phyloP scores from a whole-genome alignment of 2,888 invertebrate species.

The Cyrtodaria siliqua region DNA sequence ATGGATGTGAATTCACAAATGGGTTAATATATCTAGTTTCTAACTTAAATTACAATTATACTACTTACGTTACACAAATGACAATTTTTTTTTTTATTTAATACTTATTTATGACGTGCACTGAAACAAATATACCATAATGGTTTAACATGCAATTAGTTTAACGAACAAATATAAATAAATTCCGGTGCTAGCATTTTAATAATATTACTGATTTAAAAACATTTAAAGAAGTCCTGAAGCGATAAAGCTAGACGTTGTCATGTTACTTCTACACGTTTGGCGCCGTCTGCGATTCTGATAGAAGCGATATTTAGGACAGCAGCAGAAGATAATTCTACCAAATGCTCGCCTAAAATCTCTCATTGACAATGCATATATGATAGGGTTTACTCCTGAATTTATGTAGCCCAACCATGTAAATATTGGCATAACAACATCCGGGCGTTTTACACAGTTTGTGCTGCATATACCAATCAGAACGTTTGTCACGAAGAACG shows the following conservation, averaged over 20 bases:
- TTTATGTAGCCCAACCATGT: slow-evolving; percentile 86
- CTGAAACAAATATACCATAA: too few species aligned
- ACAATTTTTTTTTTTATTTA: too few species aligned
- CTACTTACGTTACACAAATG: too few species aligned
- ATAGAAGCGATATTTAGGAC: slow-evolving; percentile 76
- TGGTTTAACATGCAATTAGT: too few species aligned
- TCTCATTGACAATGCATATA: slow-evolving; percentile 99
- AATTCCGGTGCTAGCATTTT: too few species aligned
- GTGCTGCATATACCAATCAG: slow-evolving; percentile 94
- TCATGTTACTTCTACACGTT: slow-evolving; percentile 66
- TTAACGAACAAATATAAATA: too few species aligned
- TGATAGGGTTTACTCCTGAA: slow-evolving; percentile 91
- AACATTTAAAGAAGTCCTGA: slow-evolving; percentile 27
- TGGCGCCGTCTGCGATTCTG: slow-evolving; percentile 57
- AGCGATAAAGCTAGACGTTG: slow-evolving; percentile 73
- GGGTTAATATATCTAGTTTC: too few species aligned
- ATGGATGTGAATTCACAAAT: too few species aligned
- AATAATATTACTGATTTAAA: too few species aligned
- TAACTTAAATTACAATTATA: too few species aligned
- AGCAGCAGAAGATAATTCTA: slow-evolving; percentile 91
- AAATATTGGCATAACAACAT: slow-evolving; percentile 83
- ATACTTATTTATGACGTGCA: too few species aligned
- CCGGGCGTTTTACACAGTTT: slow-evolving; percentile 85
- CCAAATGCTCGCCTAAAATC: slow-evolving; percentile 96
- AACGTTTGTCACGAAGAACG: slow-evolving; percentile 98